A percentile compares a stretch with the other conserved stretches of the same genome.
phyloP scores from a whole-genome alignment of 2,888 invertebrate species.

The Harpagoxenus sublaevis region DNA sequence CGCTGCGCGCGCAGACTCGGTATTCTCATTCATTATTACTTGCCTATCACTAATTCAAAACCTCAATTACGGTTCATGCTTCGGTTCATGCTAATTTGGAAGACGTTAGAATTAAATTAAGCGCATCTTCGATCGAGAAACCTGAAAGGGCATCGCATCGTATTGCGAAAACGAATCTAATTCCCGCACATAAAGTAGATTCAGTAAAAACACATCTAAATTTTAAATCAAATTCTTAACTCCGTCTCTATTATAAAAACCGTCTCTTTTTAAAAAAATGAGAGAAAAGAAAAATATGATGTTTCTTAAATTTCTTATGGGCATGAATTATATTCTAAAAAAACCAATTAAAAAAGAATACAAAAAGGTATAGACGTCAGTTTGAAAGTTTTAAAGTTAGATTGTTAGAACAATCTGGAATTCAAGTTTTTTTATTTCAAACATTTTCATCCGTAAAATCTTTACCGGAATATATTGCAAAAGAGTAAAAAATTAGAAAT shows the following conservation, averaged over 20 bases:
- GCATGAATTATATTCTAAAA: neutral
- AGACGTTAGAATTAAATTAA: constrained; percentile 24
- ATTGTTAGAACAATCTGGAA: neutral
- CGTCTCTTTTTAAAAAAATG: neutral
- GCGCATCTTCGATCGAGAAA: neutral
- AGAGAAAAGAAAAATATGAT: neutral
- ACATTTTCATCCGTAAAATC: neutral
- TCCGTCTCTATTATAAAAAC: neutral
- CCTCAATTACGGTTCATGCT: neutral
- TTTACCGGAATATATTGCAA: neutral
- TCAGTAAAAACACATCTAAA: neutral
- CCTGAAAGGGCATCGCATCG: neutral
- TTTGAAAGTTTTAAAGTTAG: neutral
- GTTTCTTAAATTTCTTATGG: neutral
- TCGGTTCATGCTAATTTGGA: neutral
- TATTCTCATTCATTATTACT: constrained; percentile 37
- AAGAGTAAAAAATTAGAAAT: neutral
- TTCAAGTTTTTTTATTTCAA: neutral
- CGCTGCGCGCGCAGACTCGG: neutral
- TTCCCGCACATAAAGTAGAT: neutral
- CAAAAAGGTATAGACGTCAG: neutral
- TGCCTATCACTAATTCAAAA: constrained; percentile 36
- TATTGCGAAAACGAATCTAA: neutral
- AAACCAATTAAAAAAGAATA: neutral
- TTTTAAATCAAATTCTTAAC: neutral